phyloP scores from a whole-genome alignment of 2,113 vertebrate species.

The Sorex fumeus region DNA sequence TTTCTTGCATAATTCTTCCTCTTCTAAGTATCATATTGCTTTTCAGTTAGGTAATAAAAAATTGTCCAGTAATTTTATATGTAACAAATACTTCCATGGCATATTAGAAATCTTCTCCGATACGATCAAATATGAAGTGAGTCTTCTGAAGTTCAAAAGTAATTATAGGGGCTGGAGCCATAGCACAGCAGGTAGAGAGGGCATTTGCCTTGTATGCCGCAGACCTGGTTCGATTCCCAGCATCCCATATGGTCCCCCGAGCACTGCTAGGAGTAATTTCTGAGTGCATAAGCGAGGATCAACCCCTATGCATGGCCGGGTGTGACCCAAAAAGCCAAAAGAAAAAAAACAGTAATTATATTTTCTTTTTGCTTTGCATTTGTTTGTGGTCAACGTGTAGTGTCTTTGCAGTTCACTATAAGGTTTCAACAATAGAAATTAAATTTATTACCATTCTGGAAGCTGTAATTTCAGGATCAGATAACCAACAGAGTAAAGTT shows the following conservation, averaged over 20 bases:
- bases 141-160: neutral
- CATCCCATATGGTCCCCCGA: too few species aligned
- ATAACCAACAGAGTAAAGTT: neutral
- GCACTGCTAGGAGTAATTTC: too few species aligned
- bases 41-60: neutral
- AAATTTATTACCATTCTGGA: neutral
- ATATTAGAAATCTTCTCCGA: neutral
- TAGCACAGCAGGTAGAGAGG: too few species aligned
- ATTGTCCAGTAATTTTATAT: neutral
- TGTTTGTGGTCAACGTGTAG: neutral
- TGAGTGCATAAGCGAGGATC: too few species aligned
- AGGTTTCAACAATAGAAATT: neutral
- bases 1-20: neutral
- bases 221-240: too few species aligned
- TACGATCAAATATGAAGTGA: neutral
- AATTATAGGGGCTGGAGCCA: neutral
- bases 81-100: neutral
- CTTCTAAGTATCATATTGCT: conserved; percentile 10
- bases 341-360: neutral
- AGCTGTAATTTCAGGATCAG: neutral
- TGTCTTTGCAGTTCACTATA: neutral
- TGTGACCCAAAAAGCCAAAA: too few species aligned
- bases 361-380: neutral
- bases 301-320: too few species aligned
- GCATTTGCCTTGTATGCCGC: too few species aligned